Base-by-base conservation (phyloP, 2,113 vertebrate species). In the Sigmodon hispidus region DNA sequence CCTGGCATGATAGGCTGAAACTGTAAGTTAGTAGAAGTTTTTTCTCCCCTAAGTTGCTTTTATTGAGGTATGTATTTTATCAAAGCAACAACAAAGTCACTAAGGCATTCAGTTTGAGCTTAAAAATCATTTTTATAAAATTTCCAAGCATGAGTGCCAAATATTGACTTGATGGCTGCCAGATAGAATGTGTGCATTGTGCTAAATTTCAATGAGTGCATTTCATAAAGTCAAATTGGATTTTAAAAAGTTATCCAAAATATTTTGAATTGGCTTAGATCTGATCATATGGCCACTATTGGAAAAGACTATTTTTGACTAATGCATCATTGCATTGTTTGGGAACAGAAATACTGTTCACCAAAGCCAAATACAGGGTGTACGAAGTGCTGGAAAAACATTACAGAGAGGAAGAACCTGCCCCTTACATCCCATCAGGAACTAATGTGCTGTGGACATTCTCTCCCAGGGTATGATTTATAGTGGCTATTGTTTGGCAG, bases 141-240 rank as follows among this genome's bases (percentile, higher is more conserved):
- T 94, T 87, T 93, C 85, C 67, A 17, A 70, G 55, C 19, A 72
- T 31, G 81, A 8, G 12, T 73, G 36, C 84, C 95, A 96, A 96
- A 84, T 94, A 85, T 84, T 92, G 94, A 95, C 84, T 89, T 69
- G 22, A 43, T 87, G 73, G 55, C 55, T 89, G 73, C 69, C 84
- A 89, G 84, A 43, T 7, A 73, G 50, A 89, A 77, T 43, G 61
- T 40, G 24, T 63, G 80, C 72, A 45, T 48, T 87, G 63, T 87
- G 75, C 79, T 96, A 43, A 93, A 83, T 61, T 89, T n/a, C 52
- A 89, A 34, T 72, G 77, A 69, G 70, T 77, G 10, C 61, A 50
- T 93, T 95, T 93, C 10, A 90, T 76, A 84, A 83, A 91, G 61
- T 83, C 75, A 87, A 87, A 67, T 90, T 92, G 26, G 43, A 93